Conservation (phyloP, 2,888 invertebrate genomes). For the Clunio marinus region DNA sequence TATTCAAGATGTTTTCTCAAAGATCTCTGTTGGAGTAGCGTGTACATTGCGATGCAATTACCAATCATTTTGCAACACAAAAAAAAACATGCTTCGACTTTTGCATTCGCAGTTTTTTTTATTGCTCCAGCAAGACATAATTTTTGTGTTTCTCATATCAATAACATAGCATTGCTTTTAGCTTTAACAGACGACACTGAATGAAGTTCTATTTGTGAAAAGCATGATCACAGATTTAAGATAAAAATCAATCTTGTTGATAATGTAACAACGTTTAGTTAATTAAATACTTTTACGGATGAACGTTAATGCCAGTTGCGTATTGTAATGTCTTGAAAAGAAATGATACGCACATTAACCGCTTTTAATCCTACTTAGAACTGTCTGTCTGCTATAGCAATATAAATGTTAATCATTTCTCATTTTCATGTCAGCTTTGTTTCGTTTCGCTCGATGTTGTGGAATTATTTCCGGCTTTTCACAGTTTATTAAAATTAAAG, state of each 20-base stretch:
- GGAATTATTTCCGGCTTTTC: slow-evolving; percentile 29
- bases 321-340: slow-evolving; percentile 10
- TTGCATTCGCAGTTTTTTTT: slow-evolving; percentile 36
- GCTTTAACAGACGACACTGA: not conserved
- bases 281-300: slow-evolving; percentile 33
- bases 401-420: slow-evolving; percentile 10
- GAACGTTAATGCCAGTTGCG: slow-evolving; percentile 28
- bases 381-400: slow-evolving; percentile 21
- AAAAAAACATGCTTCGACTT: slow-evolving; percentile 32
- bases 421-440: slow-evolving; percentile 31
- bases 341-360: slow-evolving; percentile 31
- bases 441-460: slow-evolving; percentile 5
- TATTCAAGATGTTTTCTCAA: slow-evolving; percentile 34
- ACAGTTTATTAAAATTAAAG: slow-evolving; percentile 14
- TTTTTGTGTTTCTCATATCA: slow-evolving; percentile 34
- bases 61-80: slow-evolving; percentile 22
- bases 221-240: slow-evolving; percentile 32
- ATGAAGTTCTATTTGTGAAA: slow-evolving; percentile 23
- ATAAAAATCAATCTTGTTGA: slow-evolving; percentile 31
- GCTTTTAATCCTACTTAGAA: slow-evolving; percentile 38
- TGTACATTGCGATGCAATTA: slow-evolving; percentile 23
- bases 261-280: slow-evolving; percentile 30
- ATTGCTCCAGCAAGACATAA: slow-evolving; percentile 31
- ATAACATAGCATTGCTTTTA: not conserved
- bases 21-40: slow-evolving; percentile 8